Conservation (phyloP, 2,797 vertebrate species). For the Myiothlypis coronata region DNA sequence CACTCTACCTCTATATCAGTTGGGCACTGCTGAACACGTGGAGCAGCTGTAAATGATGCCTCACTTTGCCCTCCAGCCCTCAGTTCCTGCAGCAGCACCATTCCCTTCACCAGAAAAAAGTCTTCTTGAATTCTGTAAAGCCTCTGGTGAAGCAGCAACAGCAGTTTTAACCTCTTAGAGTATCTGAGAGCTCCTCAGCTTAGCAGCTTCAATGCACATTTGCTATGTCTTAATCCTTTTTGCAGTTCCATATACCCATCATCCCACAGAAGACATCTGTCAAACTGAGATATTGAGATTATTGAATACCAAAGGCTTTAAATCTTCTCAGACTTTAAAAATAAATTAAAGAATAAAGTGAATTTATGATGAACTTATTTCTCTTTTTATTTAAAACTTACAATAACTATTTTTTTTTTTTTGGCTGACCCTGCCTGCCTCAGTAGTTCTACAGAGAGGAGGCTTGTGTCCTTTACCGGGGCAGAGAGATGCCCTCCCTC, state of each 20-base stretch:
- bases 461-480: background rate
- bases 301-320: background rate
- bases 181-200: background rate
- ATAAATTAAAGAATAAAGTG: background rate
- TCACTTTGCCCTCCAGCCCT: background rate
- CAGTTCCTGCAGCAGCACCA: background rate
- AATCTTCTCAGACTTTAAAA: background rate
- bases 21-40: background rate
- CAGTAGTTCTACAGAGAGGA: background rate
- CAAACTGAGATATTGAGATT: background rate
- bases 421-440: background rate
- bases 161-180: background rate
- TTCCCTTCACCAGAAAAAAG: background rate
- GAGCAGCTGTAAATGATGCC: background rate
- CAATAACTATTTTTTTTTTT: background rate
- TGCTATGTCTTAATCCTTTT: background rate
- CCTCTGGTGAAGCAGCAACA: background rate
- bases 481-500: background rate
- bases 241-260: background rate
- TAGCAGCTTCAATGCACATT: background rate
- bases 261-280: background rate
- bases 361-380: background rate
- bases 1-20: background rate
- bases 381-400: background rate
- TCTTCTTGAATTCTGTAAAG: background rate